Evolutionary conservation across 2,888 invertebrate species (phyloP).

Genomic region (Metalampra italica): DNA sequence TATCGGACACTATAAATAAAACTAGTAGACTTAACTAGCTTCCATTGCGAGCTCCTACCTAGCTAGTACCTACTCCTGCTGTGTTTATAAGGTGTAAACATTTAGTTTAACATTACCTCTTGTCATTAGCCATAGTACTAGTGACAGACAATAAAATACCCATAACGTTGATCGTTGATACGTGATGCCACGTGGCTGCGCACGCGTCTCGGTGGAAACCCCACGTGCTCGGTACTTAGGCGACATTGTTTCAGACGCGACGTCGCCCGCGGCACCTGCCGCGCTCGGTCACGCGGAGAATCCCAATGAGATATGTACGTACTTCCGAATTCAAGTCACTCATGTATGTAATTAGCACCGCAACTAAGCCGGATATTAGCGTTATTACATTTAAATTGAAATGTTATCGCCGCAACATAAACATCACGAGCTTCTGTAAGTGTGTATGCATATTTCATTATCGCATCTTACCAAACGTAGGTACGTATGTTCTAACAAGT

Average conservation of each 20-base stretch:
- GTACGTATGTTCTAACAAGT: constrained; percentile 34
- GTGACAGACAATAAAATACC: constrained; percentile 40
- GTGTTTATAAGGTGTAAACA: constrained; percentile 5
- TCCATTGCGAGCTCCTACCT: background rate
- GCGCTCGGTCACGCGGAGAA: constrained; percentile 41
- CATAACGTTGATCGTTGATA: constrained; percentile 36
- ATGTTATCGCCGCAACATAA: background rate
- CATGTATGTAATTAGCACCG: constrained; percentile 8
- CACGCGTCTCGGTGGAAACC: constrained; percentile 64
- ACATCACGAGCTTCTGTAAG: constrained; percentile 4
- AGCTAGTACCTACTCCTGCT: background rate
- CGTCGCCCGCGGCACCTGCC: constrained; percentile 35
- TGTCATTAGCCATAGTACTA: constrained; percentile 20
- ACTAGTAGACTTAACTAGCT: background rate
- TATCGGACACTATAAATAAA: constrained; percentile 1
- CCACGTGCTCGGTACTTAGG: constrained; percentile 34
- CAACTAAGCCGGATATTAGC: background rate
- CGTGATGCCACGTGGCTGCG: constrained; percentile 56
- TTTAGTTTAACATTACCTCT: constrained; percentile 35
- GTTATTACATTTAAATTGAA: constrained; percentile 6
- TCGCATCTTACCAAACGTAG: background rate
- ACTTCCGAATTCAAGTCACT: constrained; percentile 18
- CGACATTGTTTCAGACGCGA: constrained; percentile 42
- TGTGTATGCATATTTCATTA: constrained; percentile 11
- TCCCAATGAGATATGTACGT: constrained; percentile 38